Evolutionary conservation across 2,888 invertebrate genomes (phyloP).

Genomic region (Pachymerium ferrugineum): DNA sequence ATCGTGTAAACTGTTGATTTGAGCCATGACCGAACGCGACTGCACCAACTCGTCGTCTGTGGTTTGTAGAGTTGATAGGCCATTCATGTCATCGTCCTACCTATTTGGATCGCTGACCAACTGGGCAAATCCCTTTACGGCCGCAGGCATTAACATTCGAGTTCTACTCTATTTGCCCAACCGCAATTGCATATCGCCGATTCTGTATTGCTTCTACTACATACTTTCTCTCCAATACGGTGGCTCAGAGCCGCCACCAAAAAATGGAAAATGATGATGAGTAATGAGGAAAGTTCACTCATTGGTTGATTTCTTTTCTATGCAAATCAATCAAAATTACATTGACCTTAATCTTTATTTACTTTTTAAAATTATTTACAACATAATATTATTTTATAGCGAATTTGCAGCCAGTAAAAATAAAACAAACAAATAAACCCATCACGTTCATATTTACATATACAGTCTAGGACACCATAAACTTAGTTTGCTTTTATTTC

Average conservation of each 20-base stretch:
- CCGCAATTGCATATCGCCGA: too few relatives aligned
- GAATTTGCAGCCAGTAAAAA: not conserved
- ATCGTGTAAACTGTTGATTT: slow-evolving; percentile 23
- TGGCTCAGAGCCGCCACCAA: too few relatives aligned
- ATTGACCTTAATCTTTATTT: too few relatives aligned
- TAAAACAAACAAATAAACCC: not conserved
- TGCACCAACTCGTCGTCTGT: not conserved
- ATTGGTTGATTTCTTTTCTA: not conserved
- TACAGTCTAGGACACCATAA: too few relatives aligned
- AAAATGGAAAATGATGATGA: too few relatives aligned
- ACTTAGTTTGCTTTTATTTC: too few relatives aligned
- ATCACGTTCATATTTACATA: slow-evolving; percentile 1
- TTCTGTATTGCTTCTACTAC: too few relatives aligned
- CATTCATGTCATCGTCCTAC: slow-evolving; percentile 27
- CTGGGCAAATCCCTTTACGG: not conserved
- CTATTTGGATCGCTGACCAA: slow-evolving; percentile 26
- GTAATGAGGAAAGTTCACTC: too few relatives aligned
- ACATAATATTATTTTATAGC: not conserved
- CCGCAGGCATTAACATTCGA: not conserved
- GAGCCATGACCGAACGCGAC: not conserved
- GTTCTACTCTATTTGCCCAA: too few relatives aligned
- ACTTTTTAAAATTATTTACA: not conserved
- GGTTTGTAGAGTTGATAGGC: too few relatives aligned
- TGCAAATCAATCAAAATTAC: too few relatives aligned
- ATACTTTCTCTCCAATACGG: too few relatives aligned